Percentiles rank a stretch among this genome's conserved stretches.
Evolutionary conservation across 2,888 invertebrate genomes (phyloP).

Genomic region (Scaptomyza caliginosa): DNA sequence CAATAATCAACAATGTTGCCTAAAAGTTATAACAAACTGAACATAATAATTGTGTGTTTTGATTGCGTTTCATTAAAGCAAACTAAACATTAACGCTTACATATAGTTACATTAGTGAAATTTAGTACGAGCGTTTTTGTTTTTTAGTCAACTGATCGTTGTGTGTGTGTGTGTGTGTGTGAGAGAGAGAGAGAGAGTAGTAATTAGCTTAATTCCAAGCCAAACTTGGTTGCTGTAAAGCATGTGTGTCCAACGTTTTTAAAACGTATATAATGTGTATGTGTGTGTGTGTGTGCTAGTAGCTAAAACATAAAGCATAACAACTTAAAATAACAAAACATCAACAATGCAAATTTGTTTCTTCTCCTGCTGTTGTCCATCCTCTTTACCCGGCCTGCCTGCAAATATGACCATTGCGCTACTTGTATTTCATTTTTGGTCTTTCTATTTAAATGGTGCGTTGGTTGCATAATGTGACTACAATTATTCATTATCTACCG

Average conservation of each 20-base stretch:
- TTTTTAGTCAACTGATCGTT: too few species aligned
- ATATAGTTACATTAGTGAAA: neutral
- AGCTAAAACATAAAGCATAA: slow-evolving; percentile 27
- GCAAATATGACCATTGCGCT: neutral
- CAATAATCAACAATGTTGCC: slow-evolving; percentile 70
- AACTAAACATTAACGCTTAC: neutral
- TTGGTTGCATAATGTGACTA: neutral
- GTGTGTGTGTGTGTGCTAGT: slow-evolving; percentile 11
- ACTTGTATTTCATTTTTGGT: neutral
- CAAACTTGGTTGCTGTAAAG: slow-evolving; percentile 39
- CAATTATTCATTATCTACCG: slow-evolving; percentile 32
- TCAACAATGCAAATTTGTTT: slow-evolving; percentile 38
- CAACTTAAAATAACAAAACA: slow-evolving; percentile 52
- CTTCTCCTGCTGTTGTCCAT: slow-evolving; percentile 17
- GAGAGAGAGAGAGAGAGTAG: neutral
- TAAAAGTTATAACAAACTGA: slow-evolving; percentile 56
- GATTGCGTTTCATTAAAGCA: neutral
- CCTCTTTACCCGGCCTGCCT: slow-evolving; percentile 16
- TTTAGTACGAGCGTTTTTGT: neutral
- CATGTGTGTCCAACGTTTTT: slow-evolving; percentile 49
- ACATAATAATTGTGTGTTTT: slow-evolving; percentile 27
- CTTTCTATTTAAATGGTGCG: neutral
- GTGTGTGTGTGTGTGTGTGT: neutral
- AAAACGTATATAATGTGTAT: slow-evolving; percentile 31
- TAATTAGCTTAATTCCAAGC: slow-evolving; percentile 23